phyloP scores from a whole-genome alignment of 2,113 vertebrate species.

The Phoenicopterus ruber region DNA sequence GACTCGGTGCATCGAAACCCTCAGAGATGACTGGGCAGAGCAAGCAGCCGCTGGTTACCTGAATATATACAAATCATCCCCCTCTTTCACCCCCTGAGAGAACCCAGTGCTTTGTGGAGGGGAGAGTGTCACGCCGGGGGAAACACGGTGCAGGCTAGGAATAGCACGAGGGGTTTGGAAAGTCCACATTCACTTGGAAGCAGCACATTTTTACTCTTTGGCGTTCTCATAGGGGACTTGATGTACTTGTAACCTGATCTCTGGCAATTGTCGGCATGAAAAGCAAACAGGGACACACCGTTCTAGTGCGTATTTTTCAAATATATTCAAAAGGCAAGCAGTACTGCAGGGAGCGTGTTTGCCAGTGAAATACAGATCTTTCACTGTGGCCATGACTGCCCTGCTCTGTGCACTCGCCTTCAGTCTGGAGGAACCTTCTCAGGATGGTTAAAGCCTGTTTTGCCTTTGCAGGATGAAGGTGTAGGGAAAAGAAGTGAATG shows the following conservation, averaged over 20 bases:
- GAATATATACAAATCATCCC: neutral
- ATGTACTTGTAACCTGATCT: neutral
- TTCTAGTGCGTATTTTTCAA: neutral
- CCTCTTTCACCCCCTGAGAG: neutral
- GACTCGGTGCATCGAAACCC: neutral
- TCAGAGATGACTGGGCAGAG: too few species aligned
- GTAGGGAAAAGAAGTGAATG: neutral
- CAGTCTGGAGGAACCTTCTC: neutral
- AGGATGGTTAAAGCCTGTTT: neutral
- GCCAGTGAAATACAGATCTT: neutral
- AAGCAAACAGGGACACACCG: neutral
- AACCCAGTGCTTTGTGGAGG: neutral
- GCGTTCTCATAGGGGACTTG: neutral
- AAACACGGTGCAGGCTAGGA: neutral
- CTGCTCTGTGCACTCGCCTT: fast-evolving
- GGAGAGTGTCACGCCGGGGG: neutral
- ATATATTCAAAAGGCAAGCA: neutral
- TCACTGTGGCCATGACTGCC: neutral
- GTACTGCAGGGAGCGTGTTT: neutral
- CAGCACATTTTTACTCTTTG: neutral
- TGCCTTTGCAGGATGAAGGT: neutral
- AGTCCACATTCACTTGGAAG: neutral
- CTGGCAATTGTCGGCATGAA: neutral
- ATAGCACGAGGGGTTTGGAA: neutral
- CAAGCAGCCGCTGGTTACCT: too few species aligned